Conservation (phyloP, 2,888 invertebrate genomes). For the Cerceris ruficornis region DNA sequence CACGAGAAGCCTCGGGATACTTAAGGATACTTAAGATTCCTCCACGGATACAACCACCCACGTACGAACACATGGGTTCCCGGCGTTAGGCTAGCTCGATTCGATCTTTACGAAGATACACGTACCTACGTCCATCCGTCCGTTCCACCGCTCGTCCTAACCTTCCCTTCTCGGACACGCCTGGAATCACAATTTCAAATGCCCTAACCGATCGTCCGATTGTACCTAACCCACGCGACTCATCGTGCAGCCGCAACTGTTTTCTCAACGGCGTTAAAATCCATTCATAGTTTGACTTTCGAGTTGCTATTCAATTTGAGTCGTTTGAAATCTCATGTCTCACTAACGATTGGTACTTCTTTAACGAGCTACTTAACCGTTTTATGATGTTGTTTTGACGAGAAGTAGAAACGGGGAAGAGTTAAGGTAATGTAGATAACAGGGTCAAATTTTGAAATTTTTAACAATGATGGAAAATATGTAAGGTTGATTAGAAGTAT, state of each 20-base stretch:
- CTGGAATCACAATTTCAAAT: slow-evolving; percentile 77
- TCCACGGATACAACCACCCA: slow-evolving; percentile 67
- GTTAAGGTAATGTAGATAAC: no score
- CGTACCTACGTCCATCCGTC: slow-evolving; percentile 54
- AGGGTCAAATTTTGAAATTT: no score
- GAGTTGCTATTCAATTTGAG: background rate
- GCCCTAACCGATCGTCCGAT: slow-evolving; percentile 58
- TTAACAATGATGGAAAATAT: no score
- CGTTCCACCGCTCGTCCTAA: slow-evolving; percentile 44
- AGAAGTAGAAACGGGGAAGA: no score
- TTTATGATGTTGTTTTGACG: no score
- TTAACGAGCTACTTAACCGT: no score
- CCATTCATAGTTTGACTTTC: slow-evolving; percentile 22
- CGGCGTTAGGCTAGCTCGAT: slow-evolving; percentile 59
- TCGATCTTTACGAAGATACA: slow-evolving; percentile 60
- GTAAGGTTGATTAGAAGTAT: no score
- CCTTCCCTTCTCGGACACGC: slow-evolving; percentile 72
- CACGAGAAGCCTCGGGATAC: slow-evolving; percentile 40
- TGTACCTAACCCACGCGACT: slow-evolving; percentile 26
- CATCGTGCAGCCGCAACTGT: background rate
- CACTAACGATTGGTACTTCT: no score
- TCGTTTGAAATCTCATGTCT: background rate
- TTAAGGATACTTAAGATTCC: slow-evolving; percentile 70
- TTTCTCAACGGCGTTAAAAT: slow-evolving; percentile 16
- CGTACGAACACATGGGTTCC: slow-evolving; percentile 62